Percentiles rank a stretch among this genome's conserved stretches.
Evolutionary conservation across 1,140 invertebrate species (phyloP).

Genomic region (Panagrolaimus sp.): DNA sequence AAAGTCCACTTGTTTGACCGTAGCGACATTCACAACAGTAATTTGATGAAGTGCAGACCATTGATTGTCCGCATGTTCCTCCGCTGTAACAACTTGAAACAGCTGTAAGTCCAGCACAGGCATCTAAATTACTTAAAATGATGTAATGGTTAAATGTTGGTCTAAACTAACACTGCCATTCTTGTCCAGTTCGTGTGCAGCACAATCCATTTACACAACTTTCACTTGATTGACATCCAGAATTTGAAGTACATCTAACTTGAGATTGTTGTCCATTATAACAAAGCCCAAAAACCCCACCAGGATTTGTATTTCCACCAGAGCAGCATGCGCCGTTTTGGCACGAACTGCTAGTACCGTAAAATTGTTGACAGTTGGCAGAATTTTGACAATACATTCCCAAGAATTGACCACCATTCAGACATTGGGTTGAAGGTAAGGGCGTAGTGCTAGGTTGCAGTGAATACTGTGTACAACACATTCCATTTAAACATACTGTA

Average conservation of each 20-base stretch:
- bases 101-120: constrained; percentile 27
- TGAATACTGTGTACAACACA: constrained; percentile 1
- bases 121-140: constrained; percentile 16
- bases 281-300: not conserved
- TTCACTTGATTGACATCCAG: not conserved
- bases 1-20: constrained; percentile 27
- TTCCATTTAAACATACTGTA: constrained; percentile 1
- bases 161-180: constrained; percentile 24
- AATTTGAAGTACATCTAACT: not conserved
- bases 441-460: not conserved
- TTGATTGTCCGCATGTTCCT: constrained; percentile 19
- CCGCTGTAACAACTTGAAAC: constrained; percentile 26
- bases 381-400: constrained; percentile 1
- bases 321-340: not conserved
- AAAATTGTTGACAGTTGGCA: constrained; percentile 6
- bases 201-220: constrained; percentile 29
- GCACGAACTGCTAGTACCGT: not conserved
- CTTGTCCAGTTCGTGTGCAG: constrained; percentile 24
- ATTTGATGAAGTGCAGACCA: constrained; percentile 21
- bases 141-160: not conserved
- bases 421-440: not conserved
- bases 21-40: constrained; percentile 25
- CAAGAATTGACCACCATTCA: not conserved
- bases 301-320: not conserved
- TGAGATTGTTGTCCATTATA: not conserved